A percentile compares a stretch with the other conserved stretches of the same genome.
phyloP scores from a whole-genome alignment of 2,797 vertebrate genomes.

The Thunnus albacares region DNA sequence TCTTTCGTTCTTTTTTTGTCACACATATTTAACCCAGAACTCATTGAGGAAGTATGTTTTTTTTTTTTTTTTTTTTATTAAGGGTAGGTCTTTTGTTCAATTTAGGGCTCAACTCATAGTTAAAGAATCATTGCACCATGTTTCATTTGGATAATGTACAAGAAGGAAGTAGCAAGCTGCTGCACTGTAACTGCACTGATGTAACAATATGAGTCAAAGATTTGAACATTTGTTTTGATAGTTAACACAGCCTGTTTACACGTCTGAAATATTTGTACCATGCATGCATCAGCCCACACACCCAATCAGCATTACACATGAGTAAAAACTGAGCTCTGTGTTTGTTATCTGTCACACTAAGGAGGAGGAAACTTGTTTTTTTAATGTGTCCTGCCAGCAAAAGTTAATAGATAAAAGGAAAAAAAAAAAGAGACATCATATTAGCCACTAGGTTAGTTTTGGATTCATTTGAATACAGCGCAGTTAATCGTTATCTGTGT shows the following conservation, averaged over 20 bases:
- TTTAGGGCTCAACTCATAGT: not conserved
- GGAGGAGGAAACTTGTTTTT: not conserved
- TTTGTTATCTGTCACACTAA: not conserved
- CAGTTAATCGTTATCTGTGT: not conserved
- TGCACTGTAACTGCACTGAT: not conserved
- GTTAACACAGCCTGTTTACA: not conserved
- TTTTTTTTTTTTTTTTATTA: too few relatives aligned
- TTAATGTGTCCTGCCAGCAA: not conserved
- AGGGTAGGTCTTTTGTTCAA: not conserved
- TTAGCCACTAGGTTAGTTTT: too few relatives aligned
- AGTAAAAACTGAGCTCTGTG: not conserved
- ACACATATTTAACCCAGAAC: not conserved
- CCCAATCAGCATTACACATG: slow-evolving; percentile 23
- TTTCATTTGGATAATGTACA: not conserved
- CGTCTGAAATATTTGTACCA: not conserved
- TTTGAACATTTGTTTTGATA: not conserved
- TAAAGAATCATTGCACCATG: not conserved
- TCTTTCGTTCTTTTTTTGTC: not conserved
- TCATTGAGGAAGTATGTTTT: not conserved
- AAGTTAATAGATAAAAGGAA: not conserved
- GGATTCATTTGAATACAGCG: slow-evolving; percentile 51
- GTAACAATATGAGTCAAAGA: not conserved
- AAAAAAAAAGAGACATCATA: not conserved
- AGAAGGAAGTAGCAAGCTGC: not conserved
- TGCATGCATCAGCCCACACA: not conserved